phyloP scores from a whole-genome alignment of 2,888 invertebrate genomes.

The Conchocele bisecta region DNA sequence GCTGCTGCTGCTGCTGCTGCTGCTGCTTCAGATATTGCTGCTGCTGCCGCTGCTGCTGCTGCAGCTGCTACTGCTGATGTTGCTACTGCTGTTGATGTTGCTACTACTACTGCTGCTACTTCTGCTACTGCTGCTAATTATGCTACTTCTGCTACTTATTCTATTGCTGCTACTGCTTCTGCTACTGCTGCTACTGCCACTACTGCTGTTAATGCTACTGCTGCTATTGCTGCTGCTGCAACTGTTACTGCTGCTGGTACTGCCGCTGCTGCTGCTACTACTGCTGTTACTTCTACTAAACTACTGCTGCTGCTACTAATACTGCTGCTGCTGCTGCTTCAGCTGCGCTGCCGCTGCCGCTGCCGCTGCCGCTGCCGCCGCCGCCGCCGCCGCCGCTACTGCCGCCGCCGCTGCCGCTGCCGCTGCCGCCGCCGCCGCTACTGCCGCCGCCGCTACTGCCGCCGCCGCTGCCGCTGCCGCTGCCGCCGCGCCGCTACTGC shows the following conservation, averaged over 20 bases:
- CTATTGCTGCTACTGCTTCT: conserved; percentile 4
- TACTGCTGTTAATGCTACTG: too few relatives aligned
- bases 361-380: not conserved
- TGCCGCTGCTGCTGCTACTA: not conserved
- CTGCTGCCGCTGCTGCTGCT: not conserved
- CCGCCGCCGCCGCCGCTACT: conserved; percentile 9
- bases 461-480: not conserved
- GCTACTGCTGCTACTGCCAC: conserved; percentile 1
- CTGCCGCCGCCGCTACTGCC: not conserved
- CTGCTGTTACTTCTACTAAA: conserved; percentile 5
- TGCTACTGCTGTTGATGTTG: too few relatives aligned
- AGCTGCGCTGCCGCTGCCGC: not conserved
- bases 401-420: not conserved
- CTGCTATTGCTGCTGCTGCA: too few relatives aligned
- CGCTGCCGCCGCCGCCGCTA: not conserved
- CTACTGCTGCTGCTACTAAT: too few relatives aligned
- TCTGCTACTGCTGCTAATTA: not conserved
- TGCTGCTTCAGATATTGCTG: too few relatives aligned
- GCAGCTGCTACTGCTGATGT: too few relatives aligned
- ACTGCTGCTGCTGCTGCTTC: not conserved
- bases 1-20: not conserved
- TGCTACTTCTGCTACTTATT: too few relatives aligned
- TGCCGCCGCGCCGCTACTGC: too few relatives aligned
- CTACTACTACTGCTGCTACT: too few relatives aligned
- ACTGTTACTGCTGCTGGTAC: too few relatives aligned